Percentiles rank a stretch among this genome's conserved stretches.
phyloP scores from a whole-genome alignment of 2,797 vertebrate species.

The Pelobates cultripes region DNA sequence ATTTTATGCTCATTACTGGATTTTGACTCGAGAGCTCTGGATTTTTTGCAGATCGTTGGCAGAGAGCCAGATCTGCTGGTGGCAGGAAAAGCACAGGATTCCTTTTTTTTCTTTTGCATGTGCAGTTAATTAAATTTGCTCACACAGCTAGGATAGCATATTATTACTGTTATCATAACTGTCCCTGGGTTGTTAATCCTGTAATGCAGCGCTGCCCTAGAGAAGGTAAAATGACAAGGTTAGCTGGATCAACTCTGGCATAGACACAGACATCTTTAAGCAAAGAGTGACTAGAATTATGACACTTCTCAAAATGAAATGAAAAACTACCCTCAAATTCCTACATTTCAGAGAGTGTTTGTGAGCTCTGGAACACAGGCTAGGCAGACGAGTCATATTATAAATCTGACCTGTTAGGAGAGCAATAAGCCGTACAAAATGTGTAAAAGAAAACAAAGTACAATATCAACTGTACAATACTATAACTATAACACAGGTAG shows the following conservation, averaged over 20 bases:
- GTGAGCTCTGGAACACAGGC: no score
- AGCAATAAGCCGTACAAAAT: no score
- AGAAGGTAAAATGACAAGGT: conserved; percentile 61
- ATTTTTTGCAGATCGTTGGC: conserved; percentile 51
- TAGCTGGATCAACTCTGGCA: conserved; percentile 56
- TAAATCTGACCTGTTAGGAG: no score
- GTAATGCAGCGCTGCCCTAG: conserved; percentile 53
- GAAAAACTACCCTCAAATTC: not conserved
- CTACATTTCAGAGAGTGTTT: not conserved
- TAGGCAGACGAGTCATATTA: no score
- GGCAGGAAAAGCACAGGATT: conserved; percentile 52
- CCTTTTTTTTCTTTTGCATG: conserved; percentile 37
- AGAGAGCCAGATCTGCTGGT: conserved; percentile 40
- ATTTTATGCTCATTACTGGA: conserved; percentile 1
- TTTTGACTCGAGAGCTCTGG: conserved; percentile 13
- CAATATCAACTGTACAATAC: no score
- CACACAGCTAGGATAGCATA: conserved; percentile 58
- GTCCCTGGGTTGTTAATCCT: conserved; percentile 60
- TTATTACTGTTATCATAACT: conserved; percentile 63
- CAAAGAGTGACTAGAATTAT: conserved; percentile 41
- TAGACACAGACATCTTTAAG: conserved; percentile 47
- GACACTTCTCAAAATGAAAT: conserved; percentile 30
- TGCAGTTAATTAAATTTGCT: conserved; percentile 67
- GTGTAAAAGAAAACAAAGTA: no score
- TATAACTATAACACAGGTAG: no score